Evolutionary conservation across 2,888 invertebrate genomes (phyloP), one percentile per base, ranked within the genome.

Genomic region (Lutraria lutraria): DNA sequence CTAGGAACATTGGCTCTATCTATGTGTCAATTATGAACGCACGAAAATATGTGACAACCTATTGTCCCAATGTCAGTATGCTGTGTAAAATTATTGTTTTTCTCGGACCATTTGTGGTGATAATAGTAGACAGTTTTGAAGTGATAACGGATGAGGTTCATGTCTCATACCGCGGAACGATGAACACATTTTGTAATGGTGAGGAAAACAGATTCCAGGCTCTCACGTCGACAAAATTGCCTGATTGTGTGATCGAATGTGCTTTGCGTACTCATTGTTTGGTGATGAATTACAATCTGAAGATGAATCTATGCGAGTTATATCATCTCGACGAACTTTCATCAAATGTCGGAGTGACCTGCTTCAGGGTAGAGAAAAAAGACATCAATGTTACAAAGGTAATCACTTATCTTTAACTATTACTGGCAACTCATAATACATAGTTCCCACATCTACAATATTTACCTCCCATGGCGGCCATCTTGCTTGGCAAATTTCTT

Each of bases 131-230:
- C 25, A 68, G 3, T 8, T 25, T 43, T 43, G 43, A 43, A 43
- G 43, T 43, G 2, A 43, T 43, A 4, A 8, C 43, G 8, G 43
- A 68, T 25, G 25, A 68, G 12, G n/a, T 68, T 13, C n/a, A 68
- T 25, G 25, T 68, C n/a, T 68, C 63, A 25, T 68, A 68, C 63
- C 63, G 25, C 25, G 63, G 63, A 68, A 25, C 63, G 63, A 68
- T 8, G 63, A 68, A 68, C 10, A 25, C 12, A 25, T 12, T 25
- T 68, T 68, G 63, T 13, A 25, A 68, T 68, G 63, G 0, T 68
- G 63, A 68, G 63, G 63, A 68, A 68, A 25, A 68, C 63, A 68
- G 63, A 68, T 68, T 68, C 25, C 63, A 68, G 25, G 25, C 25
- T 25, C 6, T 68, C 25, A 13, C 25, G 63, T 25, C 21, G 6